Evolutionary conservation across 2,113 vertebrate species (phyloP).

Genomic region (Cranoglanis bouderius): DNA sequence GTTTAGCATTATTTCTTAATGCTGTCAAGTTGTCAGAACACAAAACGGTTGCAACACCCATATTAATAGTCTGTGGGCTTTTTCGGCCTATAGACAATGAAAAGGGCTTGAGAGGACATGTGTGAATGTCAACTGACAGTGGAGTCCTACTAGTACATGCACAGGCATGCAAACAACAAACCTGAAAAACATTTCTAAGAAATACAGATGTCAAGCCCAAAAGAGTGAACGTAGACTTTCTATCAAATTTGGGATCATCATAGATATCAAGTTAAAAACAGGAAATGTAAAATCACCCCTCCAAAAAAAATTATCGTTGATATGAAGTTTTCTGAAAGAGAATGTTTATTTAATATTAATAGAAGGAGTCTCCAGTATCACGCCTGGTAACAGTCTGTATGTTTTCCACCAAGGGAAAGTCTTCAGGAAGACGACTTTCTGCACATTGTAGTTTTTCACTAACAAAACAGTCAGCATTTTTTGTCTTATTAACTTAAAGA

Average conservation of each 20-base stretch:
- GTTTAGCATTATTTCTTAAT: neutral
- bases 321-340: neutral
- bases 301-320: neutral
- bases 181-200: neutral
- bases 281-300: neutral
- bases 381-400: neutral
- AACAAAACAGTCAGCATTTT: neutral
- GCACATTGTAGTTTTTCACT: neutral
- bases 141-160: neutral
- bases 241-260: too few species aligned
- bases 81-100: neutral
- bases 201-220: neutral
- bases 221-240: neutral
- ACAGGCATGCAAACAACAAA: conserved; percentile 12
- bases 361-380: neutral
- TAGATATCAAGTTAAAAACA: neutral
- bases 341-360: neutral
- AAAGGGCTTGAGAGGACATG: conserved; percentile 27
- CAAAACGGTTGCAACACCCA: conserved; percentile 16
- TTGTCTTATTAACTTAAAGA: neutral
- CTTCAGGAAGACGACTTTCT: neutral
- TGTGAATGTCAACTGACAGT: conserved; percentile 10
- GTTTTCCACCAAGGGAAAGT: neutral
- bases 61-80: neutral
- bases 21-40: conserved; percentile 1